Evolutionary conservation across 2,888 invertebrate genomes (phyloP).

Genomic region (Eretmocerus hayati): DNA sequence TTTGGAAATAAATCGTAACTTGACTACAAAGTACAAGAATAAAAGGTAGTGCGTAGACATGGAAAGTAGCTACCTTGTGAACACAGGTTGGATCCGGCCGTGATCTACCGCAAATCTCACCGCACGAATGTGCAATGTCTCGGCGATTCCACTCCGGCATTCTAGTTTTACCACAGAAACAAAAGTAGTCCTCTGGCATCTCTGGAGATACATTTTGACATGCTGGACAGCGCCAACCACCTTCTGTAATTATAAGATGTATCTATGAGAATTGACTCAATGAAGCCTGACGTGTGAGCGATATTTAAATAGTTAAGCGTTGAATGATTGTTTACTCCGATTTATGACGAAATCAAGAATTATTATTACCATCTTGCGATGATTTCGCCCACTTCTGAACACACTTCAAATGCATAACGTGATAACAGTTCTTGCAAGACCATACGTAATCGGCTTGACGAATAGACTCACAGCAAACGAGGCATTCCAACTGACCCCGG

Average conservation of each 20-base stretch:
- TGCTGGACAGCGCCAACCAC: slow-evolving; percentile 93
- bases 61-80: slow-evolving; percentile 62
- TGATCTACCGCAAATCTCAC: slow-evolving; percentile 71
- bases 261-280: no score
- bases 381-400: slow-evolving; percentile 86
- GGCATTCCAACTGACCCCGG: slow-evolving; percentile 78
- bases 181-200: slow-evolving; percentile 75
- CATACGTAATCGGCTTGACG: slow-evolving; percentile 76
- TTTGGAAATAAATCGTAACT: no score
- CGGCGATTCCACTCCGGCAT: slow-evolving; percentile 71
- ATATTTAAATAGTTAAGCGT: no score
- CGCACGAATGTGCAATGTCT: slow-evolving; percentile 86
- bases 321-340: no score
- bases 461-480: slow-evolving; percentile 88
- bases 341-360: background rate
- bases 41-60: no score
- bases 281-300: no score
- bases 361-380: slow-evolving; percentile 58
- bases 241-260: slow-evolving; percentile 45
- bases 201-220: slow-evolving; percentile 76
- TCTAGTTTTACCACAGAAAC: slow-evolving; percentile 80
- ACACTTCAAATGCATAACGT: slow-evolving; percentile 87
- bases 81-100: slow-evolving; percentile 42
- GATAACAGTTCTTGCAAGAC: slow-evolving; percentile 87
- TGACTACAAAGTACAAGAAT: no score